Percentiles rank a stretch among this genome's conserved stretches.
Evolutionary conservation across 2,888 invertebrate genomes (phyloP).

Genomic region (Fabriciana adippe): DNA sequence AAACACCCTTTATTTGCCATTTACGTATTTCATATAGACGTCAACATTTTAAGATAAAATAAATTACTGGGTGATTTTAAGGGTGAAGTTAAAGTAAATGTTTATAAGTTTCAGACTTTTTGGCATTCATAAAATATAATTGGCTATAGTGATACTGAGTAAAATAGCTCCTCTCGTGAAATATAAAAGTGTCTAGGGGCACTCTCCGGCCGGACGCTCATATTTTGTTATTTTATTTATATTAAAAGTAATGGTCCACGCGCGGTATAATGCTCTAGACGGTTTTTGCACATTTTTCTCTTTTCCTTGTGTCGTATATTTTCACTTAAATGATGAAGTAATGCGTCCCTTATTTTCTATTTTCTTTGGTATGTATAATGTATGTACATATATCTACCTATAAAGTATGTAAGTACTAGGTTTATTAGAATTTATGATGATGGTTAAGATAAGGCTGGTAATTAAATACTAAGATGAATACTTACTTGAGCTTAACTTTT

Average conservation of each 20-base stretch:
- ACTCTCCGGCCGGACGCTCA: slow-evolving; percentile 81
- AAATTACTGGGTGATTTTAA: too few species aligned
- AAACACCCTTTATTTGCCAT: too few species aligned
- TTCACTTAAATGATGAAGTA: slow-evolving; percentile 80
- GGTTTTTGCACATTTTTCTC: slow-evolving; percentile 78
- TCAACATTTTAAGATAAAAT: too few species aligned
- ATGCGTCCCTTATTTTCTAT: slow-evolving; percentile 71
- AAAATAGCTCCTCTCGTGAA: slow-evolving; percentile 54
- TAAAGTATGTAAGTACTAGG: too few species aligned
- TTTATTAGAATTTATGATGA: too few species aligned
- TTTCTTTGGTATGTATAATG: slow-evolving; percentile 34
- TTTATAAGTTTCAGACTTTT: too few species aligned
- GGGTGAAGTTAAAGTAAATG: too few species aligned
- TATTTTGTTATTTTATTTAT: slow-evolving; percentile 83
- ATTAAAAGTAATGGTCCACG: slow-evolving; percentile 81
- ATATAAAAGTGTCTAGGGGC: slow-evolving; percentile 80
- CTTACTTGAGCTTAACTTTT: neutral
- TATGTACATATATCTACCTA: neutral
- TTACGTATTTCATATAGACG: too few species aligned
- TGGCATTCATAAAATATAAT: slow-evolving; percentile 8
- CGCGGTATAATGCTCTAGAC: slow-evolving; percentile 76
- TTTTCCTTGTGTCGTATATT: slow-evolving; percentile 77
- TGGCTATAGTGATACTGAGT: slow-evolving; percentile 1
- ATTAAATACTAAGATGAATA: neutral
- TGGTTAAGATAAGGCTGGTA: too few species aligned